Evolutionary conservation across 2,888 invertebrate genomes (phyloP), one percentile per base, ranked within the genome.

Genomic region (Amphipyra berbera): DNA sequence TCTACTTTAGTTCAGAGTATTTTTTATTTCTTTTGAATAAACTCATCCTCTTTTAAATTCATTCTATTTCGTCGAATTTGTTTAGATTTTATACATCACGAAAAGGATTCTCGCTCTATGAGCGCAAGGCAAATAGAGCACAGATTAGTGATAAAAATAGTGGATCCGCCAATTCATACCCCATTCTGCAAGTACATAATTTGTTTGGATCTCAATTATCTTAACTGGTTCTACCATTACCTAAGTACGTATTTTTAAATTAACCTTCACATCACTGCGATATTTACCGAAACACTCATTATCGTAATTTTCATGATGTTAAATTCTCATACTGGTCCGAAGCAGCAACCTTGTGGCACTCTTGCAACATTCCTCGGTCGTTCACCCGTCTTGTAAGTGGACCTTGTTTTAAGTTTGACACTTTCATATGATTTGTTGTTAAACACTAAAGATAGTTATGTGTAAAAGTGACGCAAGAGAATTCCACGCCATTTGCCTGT

Each of bases 291-390:
- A 64, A 53, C 33, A 45, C 27, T 30, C 53, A 50, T 56, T 75
- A 70, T 49, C 46, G 44, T 59, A 53, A 73, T 76, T 68, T 73
- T 66, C 73, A 54, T 63, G 58, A 62, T 61, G 72, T 67, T 73
- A 75, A 66, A 62, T 69, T 62, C 66, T 61, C 58, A 49, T 63
- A 60, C 61, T 58, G 70, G 76, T 50, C 62, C 64, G 65, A 76
- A 77, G 67, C 61, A 49, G 68, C 84, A 90, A 89, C 91, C 91
- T 91, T 90, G 90, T 81, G 76, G 76, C 69, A 79, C 78, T 69
- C 80, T 90, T 90, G 86, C 89, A 84, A 88, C 88, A 90, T 81
- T 64, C 81, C 2, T 79, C 85, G 91, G 90, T 86, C 89, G 76
- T 84, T 86, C 87, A 91, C 86, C 90, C 82, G 78, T 77, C 74